A percentile compares a stretch with the other conserved stretches of the same genome.
Evolutionary conservation across 2,888 invertebrate species (phyloP).

Genomic region (Ethmia dodecea): DNA sequence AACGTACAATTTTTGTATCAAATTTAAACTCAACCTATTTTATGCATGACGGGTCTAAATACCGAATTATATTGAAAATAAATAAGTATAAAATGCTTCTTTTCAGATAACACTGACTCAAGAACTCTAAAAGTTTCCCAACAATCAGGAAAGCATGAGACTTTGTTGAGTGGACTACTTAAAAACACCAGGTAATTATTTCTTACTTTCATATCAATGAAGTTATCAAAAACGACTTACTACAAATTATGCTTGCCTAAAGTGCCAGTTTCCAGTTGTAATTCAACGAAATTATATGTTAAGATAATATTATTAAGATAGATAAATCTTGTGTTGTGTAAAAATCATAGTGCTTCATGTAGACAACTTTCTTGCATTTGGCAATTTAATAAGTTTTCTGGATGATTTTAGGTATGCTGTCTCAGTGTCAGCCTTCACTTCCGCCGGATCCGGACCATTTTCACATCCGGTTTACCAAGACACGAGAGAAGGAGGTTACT

Average conservation of each 20-base stretch:
- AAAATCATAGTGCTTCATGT: too few species aligned
- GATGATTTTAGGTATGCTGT: conserved; percentile 87
- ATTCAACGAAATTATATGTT: conserved; percentile 13
- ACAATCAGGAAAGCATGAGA: conserved; percentile 56
- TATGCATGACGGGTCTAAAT: background rate
- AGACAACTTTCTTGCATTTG: too few species aligned
- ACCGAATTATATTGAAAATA: background rate
- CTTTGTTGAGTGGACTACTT: conserved; percentile 67
- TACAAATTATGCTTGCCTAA: too few species aligned
- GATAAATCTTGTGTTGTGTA: too few species aligned
- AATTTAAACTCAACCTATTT: background rate
- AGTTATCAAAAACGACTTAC: too few species aligned
- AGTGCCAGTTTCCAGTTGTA: too few species aligned
- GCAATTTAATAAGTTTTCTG: too few species aligned
- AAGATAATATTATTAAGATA: too few species aligned
- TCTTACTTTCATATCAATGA: too few species aligned
- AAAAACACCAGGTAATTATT: conserved; percentile 72
- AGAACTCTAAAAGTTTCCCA: conserved; percentile 55
- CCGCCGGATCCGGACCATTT: conserved; percentile 88
- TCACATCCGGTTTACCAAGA: conserved; percentile 86
- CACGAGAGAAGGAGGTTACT: conserved; percentile 89
- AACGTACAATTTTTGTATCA: too few species aligned
- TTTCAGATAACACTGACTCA: conserved; percentile 55
- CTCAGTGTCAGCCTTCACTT: conserved; percentile 89
- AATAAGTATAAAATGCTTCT: conserved; percentile 2